Conservation (phyloP, 2,797 vertebrate species). For the Smutsia temminckii region DNA sequence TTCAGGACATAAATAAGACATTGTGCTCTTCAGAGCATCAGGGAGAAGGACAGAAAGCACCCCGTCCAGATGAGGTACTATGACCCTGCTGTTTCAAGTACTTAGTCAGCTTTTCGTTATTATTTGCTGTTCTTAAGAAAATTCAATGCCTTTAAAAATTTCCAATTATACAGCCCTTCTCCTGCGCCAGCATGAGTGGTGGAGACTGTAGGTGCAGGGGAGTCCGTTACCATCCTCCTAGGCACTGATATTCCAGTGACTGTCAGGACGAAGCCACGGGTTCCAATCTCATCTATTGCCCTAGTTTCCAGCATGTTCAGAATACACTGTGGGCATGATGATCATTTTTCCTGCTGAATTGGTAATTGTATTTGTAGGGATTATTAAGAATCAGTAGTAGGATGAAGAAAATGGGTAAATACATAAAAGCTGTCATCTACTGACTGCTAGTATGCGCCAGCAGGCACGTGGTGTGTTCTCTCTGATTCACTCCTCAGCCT, state of each 20-base stretch:
- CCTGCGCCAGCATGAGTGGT: background rate
- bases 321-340: background rate
- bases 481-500: background rate
- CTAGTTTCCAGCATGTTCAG: background rate
- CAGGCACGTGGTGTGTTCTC: background rate
- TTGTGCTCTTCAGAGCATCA: background rate
- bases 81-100: background rate
- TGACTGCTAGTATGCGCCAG: background rate
- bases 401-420: conserved; percentile 40
- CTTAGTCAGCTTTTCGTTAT: background rate
- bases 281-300: background rate
- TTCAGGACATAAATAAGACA: background rate
- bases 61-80: background rate
- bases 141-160: background rate
- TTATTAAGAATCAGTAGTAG: conserved; percentile 16
- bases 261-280: background rate
- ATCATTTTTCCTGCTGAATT: background rate
- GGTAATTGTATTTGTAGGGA: background rate
- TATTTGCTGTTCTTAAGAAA: conserved; percentile 12
- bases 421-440: background rate
- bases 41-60: background rate
- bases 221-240: background rate
- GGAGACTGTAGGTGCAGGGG: background rate
- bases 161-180: background rate
- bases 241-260: background rate